These are phyloP conservation scores for Cairina moschata DNA, from an alignment of 2,113 vertebrate genomes.

Conservation along the genomic window DNA sequence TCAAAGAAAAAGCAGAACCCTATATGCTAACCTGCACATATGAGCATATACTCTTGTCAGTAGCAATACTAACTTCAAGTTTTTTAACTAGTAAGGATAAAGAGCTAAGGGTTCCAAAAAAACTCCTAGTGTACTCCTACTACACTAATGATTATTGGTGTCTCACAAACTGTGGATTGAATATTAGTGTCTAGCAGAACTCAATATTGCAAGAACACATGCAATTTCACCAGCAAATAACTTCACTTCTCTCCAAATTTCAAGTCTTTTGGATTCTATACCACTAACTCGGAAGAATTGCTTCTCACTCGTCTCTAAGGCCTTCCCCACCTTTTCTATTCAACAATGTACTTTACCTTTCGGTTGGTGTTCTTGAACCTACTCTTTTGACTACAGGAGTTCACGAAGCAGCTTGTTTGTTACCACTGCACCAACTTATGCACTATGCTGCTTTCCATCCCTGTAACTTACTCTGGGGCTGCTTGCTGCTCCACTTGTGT, in stretches of 20 bases:
- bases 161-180: neutral
- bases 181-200: neutral
- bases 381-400: neutral
- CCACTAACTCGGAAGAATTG: neutral
- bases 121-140: neutral
- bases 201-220: neutral
- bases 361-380: neutral
- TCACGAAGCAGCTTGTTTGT: neutral
- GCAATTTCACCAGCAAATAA: neutral
- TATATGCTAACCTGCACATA: neutral
- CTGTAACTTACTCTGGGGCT: neutral
- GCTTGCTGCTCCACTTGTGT: neutral
- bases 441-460: accelerated
- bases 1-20: neutral
- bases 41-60: neutral
- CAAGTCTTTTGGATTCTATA: neutral
- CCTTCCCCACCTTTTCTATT: neutral
- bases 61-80: neutral
- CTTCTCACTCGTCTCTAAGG: neutral
- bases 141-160: neutral
- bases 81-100: neutral
- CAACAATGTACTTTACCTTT: neutral
- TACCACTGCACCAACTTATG: neutral
- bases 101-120: neutral
- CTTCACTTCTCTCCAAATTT: neutral